A percentile compares a stretch with the other conserved stretches of the same genome.
Conservation (phyloP, 1,140 invertebrate species). For the Drosophila erecta region DNA sequence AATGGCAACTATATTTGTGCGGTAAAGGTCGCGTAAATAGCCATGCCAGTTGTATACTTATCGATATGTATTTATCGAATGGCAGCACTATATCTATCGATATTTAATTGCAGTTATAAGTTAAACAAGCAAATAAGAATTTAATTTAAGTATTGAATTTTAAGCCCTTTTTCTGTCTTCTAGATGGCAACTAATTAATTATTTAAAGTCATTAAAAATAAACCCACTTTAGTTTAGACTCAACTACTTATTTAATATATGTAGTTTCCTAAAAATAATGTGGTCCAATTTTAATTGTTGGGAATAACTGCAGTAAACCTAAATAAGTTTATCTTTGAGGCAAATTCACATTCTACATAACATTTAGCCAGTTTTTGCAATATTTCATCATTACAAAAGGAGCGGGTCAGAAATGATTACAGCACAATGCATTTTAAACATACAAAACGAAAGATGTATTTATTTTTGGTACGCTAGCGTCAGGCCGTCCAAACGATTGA, state of each 20-base stretch:
- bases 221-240: too few relatives aligned
- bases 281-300: too few relatives aligned
- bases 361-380: background rate
- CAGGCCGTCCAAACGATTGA: slow-evolving; percentile 3
- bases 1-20: background rate
- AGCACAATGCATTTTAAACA: background rate
- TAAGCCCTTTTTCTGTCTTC: too few relatives aligned
- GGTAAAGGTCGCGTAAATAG: background rate
- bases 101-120: background rate
- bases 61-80: background rate
- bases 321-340: too few relatives aligned
- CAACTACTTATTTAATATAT: too few relatives aligned
- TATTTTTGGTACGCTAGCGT: slow-evolving; percentile 20
- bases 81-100: background rate
- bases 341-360: background rate
- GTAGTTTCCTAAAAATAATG: too few relatives aligned
- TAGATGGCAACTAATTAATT: too few relatives aligned
- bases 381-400: background rate
- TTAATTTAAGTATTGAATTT: background rate
- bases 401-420: background rate
- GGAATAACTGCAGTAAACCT: too few relatives aligned
- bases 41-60: background rate
- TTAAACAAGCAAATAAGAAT: background rate
- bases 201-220: too few relatives aligned
- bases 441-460: slow-evolving; percentile 19